phyloP scores from a whole-genome alignment of 1,140 invertebrate species.

The Micrasema minimum region DNA sequence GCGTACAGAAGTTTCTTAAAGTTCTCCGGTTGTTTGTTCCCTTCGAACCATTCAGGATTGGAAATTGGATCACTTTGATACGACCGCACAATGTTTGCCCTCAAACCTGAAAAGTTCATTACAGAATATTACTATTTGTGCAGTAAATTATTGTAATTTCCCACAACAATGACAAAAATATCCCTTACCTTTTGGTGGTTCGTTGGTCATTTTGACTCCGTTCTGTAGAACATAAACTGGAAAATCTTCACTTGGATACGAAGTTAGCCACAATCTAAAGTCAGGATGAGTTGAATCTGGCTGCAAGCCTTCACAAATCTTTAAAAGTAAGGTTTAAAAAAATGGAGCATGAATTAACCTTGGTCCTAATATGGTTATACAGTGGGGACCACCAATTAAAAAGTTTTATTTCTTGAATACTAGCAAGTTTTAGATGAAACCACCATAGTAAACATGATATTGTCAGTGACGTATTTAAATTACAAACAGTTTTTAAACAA shows the following conservation, averaged over 20 bases:
- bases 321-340: conserved; percentile 18
- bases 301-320: conserved; percentile 83
- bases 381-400: no score
- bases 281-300: conserved; percentile 84
- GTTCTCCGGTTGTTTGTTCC: conserved; percentile 76
- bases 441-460: no score
- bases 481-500: no score
- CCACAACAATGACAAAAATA: no score
- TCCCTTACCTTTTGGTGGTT: conserved; percentile 81
- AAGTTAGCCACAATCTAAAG: conserved; percentile 94
- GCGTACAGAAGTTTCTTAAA: conserved; percentile 92
- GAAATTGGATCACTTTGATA: conserved; percentile 89
- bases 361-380: no score
- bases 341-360: no score
- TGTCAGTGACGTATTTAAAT: no score
- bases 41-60: conserved; percentile 88
- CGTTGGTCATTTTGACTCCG: conserved; percentile 96
- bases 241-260: conserved; percentile 92
- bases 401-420: no score
- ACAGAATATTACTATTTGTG: no score
- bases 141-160: not conserved
- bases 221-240: conserved; percentile 92
- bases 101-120: conserved; percentile 63
- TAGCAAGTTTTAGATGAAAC: no score
- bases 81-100: conserved; percentile 80